These are phyloP conservation scores for Argentina silus DNA, from an alignment of 2,797 vertebrate genomes.

Conservation along the genomic window DNA sequence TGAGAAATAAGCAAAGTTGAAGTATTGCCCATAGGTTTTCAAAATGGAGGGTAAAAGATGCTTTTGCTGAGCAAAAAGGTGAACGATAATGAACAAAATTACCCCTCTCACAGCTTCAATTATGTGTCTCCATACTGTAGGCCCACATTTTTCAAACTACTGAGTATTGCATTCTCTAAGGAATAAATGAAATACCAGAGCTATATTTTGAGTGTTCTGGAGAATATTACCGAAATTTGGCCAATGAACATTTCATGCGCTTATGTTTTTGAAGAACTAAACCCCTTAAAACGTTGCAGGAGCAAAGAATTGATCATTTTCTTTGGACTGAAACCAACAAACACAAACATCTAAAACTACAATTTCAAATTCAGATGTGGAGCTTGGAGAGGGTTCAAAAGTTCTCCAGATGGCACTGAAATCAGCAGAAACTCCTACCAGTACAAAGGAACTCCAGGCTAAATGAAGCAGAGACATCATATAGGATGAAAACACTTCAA, in stretches of 20 bases:
- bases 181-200: neutral
- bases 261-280: constrained; percentile 18
- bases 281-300: constrained; percentile 12
- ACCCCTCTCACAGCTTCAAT: neutral
- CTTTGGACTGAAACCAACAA: constrained; percentile 48
- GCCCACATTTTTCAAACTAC: neutral
- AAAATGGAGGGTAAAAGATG: neutral
- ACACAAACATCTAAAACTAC: constrained; percentile 50
- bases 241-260: constrained; percentile 12
- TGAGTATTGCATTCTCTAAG: neutral
- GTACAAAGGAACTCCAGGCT: constrained; percentile 16
- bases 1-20: neutral
- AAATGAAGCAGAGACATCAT: constrained; percentile 14
- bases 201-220: neutral
- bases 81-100: neutral
- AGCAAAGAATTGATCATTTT: constrained; percentile 49
- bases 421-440: constrained; percentile 34
- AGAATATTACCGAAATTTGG: constrained; percentile 8
- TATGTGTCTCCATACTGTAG: neutral
- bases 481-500: constrained; percentile 15
- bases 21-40: neutral
- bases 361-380: constrained; percentile 50
- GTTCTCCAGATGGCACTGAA: constrained; percentile 61
- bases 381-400: constrained; percentile 42
- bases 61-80: too few species aligned